Conservation (phyloP, 1,140 invertebrate species). For the Drosophila funebris region DNA sequence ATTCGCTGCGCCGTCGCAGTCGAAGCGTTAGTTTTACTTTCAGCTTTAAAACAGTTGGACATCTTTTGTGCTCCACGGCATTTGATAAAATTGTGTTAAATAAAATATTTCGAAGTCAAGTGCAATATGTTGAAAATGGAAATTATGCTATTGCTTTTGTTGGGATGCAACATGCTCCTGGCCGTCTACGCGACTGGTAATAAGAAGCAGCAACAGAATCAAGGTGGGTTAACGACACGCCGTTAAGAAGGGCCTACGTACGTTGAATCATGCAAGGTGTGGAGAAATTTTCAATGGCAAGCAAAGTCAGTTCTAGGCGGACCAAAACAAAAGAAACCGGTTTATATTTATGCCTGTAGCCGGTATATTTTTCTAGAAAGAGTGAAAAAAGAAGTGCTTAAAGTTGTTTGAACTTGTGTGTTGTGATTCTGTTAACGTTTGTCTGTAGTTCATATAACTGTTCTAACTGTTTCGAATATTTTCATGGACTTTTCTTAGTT, state of each 20-base stretch:
- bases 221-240: slow-evolving; percentile 40
- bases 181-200: slow-evolving; percentile 45
- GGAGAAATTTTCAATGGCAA: slow-evolving; percentile 54
- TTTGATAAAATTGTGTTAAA: slow-evolving; percentile 22
- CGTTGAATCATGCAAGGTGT: slow-evolving; percentile 28
- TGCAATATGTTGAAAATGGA: slow-evolving; percentile 56
- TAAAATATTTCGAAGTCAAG: slow-evolving; percentile 29
- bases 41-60: slow-evolving; percentile 53
- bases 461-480: no score
- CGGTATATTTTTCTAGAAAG: slow-evolving; percentile 19
- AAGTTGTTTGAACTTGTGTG: slow-evolving; percentile 35
- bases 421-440: slow-evolving; percentile 7
- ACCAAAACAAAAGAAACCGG: slow-evolving; percentile 67
- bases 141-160: slow-evolving; percentile 50
- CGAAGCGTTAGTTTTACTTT: slow-evolving; percentile 61
- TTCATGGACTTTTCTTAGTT: no score
- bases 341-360: slow-evolving; percentile 18
- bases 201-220: slow-evolving; percentile 53
- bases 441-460: neutral
- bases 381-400: slow-evolving; percentile 22
- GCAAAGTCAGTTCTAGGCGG: slow-evolving; percentile 50
- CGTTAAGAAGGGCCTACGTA: neutral
- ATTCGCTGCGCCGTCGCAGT: slow-evolving; percentile 55
- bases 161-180: slow-evolving; percentile 51
- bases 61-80: slow-evolving; percentile 23